These are phyloP conservation scores for Anisognathus igniventris DNA, from an alignment of 2,797 vertebrate genomes.

Conservation along the genomic window DNA sequence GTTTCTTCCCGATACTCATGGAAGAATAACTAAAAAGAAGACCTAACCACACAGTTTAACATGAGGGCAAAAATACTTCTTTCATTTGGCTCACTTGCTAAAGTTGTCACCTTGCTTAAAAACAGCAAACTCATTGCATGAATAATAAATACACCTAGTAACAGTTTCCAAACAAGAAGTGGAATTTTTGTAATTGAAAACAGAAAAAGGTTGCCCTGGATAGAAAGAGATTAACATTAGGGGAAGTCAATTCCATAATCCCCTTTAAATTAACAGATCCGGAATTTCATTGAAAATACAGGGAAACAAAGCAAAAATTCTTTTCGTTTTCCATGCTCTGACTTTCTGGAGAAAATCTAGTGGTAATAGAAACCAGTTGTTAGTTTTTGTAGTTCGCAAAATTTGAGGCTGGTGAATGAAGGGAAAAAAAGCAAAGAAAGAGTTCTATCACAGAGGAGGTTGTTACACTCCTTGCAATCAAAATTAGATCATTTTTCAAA, in stretches of 20 bases:
- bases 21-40: not conserved
- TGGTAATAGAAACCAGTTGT: not conserved
- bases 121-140: not conserved
- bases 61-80: not conserved
- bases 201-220: not conserved
- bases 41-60: not conserved
- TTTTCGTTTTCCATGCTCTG: not conserved
- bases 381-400: not conserved
- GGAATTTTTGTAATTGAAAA: not conserved
- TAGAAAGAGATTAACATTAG: not conserved
- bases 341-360: not conserved
- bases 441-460: conserved; percentile 1
- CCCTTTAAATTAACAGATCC: not conserved
- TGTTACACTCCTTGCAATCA: conserved; percentile 44
- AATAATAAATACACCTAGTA: not conserved
- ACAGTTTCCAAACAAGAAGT: not conserved
- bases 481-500: conserved; percentile 67
- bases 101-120: not conserved
- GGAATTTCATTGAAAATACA: not conserved
- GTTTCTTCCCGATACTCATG: not conserved
- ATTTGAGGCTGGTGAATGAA: not conserved
- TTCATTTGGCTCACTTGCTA: not conserved
- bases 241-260: not conserved
- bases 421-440: not conserved
- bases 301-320: not conserved